phyloP scores from a whole-genome alignment of 2,888 invertebrate species.

The Agrochola litura region DNA sequence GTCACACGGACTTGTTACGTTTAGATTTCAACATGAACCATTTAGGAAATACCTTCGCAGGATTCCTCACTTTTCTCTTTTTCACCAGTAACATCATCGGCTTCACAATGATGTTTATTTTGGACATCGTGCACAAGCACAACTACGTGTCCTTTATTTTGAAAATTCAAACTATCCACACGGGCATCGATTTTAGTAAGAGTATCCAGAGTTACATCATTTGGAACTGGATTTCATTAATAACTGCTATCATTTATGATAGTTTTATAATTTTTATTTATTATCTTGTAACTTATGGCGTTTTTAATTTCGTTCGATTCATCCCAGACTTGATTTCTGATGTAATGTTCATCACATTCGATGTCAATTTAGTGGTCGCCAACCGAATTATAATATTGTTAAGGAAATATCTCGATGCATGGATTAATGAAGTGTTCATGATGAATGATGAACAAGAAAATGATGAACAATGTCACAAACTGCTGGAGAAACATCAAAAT shows the following conservation, averaged over 20 bases:
- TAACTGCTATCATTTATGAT: constrained; percentile 2
- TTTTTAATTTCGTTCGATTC: background rate
- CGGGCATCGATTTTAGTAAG: constrained; percentile 20
- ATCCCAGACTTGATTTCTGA: constrained; percentile 4
- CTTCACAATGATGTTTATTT: constrained; percentile 17
- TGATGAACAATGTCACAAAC: constrained; percentile 9
- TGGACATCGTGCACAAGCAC: constrained; percentile 1
- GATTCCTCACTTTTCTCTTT: background rate
- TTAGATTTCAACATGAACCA: background rate
- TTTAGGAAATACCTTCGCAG: background rate
- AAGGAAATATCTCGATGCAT: constrained; percentile 28
- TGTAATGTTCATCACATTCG: constrained; percentile 1
- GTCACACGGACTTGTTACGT: background rate
- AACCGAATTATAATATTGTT: constrained; percentile 37
- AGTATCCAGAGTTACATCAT: constrained; percentile 24
- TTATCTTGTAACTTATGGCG: background rate
- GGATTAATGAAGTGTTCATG: background rate
- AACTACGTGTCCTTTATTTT: constrained; percentile 36
- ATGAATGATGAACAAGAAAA: background rate
- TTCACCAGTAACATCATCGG: background rate
- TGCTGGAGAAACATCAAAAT: constrained; percentile 22
- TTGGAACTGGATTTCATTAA: constrained; percentile 45
- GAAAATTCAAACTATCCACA: constrained; percentile 43
- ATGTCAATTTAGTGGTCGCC: constrained; percentile 41
- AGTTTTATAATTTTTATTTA: background rate